A percentile compares a stretch with the other conserved stretches of the same genome.
Conservation (phyloP, 2,113 vertebrate genomes). For the Nyctibius bracteatus region DNA sequence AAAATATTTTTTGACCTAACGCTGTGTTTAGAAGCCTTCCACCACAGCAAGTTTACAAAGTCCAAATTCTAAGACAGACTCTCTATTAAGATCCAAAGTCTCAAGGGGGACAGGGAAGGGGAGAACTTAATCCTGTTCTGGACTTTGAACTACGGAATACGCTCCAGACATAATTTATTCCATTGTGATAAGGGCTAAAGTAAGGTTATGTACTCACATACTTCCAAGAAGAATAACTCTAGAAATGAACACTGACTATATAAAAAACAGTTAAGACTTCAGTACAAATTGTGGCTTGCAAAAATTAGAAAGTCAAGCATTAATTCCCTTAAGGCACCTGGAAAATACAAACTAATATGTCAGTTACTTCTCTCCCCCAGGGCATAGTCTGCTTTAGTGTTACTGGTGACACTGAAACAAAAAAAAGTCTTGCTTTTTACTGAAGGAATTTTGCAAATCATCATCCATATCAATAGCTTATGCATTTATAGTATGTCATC, state of each 20-base stretch:
- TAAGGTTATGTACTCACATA: background rate
- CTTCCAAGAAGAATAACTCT: background rate
- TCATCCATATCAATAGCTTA: background rate
- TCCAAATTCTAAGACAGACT: background rate
- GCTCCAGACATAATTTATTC: background rate
- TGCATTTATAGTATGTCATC: background rate
- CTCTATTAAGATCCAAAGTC: background rate
- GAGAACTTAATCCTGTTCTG: background rate
- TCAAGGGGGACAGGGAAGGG: fast-evolving
- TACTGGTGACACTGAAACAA: background rate
- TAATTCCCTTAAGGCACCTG: background rate
- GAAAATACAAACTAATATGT: background rate
- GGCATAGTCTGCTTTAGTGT: background rate
- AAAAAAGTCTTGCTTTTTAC: background rate
- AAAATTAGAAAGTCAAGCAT: background rate
- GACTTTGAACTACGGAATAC: background rate
- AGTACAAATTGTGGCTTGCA: background rate
- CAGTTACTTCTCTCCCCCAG: background rate
- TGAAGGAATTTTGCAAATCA: background rate
- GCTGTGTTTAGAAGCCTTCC: background rate
- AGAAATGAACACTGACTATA: background rate
- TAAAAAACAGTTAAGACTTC: background rate
- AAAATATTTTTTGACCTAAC: background rate
- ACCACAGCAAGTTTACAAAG: background rate
- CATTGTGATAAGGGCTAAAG: background rate